Conservation (phyloP, 2,888 invertebrate species). For the Drosophila lutescens region DNA sequence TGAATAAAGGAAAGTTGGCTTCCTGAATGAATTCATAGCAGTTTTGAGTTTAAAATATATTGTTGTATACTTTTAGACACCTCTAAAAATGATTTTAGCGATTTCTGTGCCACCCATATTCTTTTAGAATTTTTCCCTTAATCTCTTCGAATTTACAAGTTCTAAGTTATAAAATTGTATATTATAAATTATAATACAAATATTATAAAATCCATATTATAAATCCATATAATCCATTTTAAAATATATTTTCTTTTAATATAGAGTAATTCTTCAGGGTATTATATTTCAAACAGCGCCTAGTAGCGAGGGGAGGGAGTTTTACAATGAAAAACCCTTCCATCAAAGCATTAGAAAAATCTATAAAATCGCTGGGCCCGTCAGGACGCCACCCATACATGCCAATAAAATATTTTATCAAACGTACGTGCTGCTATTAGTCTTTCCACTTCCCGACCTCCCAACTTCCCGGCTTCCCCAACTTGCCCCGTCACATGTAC, state of each 20-base stretch:
- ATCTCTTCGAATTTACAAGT: too few species aligned
- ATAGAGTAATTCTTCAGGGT: not conserved
- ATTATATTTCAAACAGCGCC: not conserved
- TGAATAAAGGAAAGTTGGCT: too few species aligned
- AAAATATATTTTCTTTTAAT: not conserved
- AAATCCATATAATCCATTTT: not conserved
- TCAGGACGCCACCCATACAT: slow-evolving; percentile 59
- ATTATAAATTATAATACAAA: too few species aligned
- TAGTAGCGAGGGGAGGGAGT: not conserved
- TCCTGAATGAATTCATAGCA: too few species aligned
- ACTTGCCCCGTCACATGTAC: slow-evolving; percentile 54
- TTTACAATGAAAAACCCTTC: slow-evolving; percentile 8
- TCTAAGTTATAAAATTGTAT: too few species aligned
- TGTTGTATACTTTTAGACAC: too few species aligned
- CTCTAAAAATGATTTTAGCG: too few species aligned
- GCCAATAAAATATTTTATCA: slow-evolving; percentile 81
- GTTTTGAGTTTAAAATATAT: too few species aligned
- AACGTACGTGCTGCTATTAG: slow-evolving; percentile 79
- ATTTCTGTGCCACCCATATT: too few species aligned
- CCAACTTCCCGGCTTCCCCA: slow-evolving; percentile 7
- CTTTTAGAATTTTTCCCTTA: too few species aligned
- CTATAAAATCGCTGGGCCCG: slow-evolving; percentile 69
- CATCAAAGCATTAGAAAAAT: slow-evolving; percentile 45
- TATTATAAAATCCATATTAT: too few species aligned
- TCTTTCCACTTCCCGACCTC: slow-evolving; percentile 20